Base-by-base conservation (phyloP, 1,140 invertebrate species). In the Zaprionus kolodkinae region DNA sequence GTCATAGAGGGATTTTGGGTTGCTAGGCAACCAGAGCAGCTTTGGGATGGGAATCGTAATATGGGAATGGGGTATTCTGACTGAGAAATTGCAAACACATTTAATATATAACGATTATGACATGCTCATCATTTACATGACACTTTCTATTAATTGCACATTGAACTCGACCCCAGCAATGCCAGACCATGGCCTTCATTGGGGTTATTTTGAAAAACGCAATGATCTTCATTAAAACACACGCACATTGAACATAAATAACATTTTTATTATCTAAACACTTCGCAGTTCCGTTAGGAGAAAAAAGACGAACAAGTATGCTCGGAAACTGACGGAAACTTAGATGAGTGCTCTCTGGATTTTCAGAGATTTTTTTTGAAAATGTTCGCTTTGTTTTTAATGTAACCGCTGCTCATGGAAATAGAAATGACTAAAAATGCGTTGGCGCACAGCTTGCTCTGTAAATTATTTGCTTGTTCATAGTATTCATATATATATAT, bases 101-200 rank as follows among this genome's bases (percentile, higher is more conserved):
- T 1, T 3, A 15, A 43, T 43, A 43, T 60, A 27, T 9, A 30
- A 21, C 3, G 30, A 15, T 4, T 45, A n/a, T 27, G 13, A 71
- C 43, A 60, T 70, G 12, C 66, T 40, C 66, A 52, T 40, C 66
- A 52, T 72, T 52, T 72, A 76, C 62, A 55, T 71, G 69, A 73
- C 71, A 54, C n/a, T 45, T 45, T 21, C 43, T 12, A 70, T 66
- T 87, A 64, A 55, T 27, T 69, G 56, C 57, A 62, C 84, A 87
- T 84, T 87, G 84, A 88, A 88, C 84, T 85, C 84, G 78, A 88
- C 84, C 84, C 64, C 78, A 56, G 64, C 74, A 85, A 84, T 88
- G 84, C 67, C 84, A 88, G 72, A 45, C 61, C 48, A 48, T 79
- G 85, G 82, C 84, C 82, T 88, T 87, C 84, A 79, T 25, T 25